Evolutionary conservation across 2,888 invertebrate species (phyloP), one percentile per base, ranked within the genome.

Genomic region (Synanthedon formicaeformis): DNA sequence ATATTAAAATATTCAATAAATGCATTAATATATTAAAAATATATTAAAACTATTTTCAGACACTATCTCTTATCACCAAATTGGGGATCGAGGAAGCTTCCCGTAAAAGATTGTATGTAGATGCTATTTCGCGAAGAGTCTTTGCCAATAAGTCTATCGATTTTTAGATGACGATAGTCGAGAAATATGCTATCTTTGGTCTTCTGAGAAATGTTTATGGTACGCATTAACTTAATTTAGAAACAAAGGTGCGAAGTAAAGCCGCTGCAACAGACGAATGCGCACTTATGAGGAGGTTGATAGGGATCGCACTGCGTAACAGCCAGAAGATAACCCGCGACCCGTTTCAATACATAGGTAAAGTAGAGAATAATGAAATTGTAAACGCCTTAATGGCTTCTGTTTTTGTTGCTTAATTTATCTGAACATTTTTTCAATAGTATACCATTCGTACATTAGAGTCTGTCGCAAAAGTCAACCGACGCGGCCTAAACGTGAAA

Each of bases 151-250:
- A 65, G 66, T 67, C 63, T 67, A 66, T 66, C 64, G 58, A 51
- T 72, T 34, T 34, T 67, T 69, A 70, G 69, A 73, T 73, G 56
- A 55, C 60, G 75, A 75, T 73, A 75, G 67, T 60, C 66, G 51
- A 59, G 58, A 55, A 60, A 61, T 14, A 34, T 10, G 13, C 45
- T 45, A 45, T 45, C 14, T 45, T 45, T 13, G 45, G 13, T 13
- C 45, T 34, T 6, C 45, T 1, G 13, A 45, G 45, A n/a, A 8
- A 45, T 45, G 14, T 14, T 45, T 45, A 45, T 14, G 45, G 45
- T 45, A 13, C 45, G 5, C 45, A 45, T 45, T 45, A 13, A 45
- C 45, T 11, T 45, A 45, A 45, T 45, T 45, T 45, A 45, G 45
- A n/a, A 12, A 45, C 45, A 8, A 45, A 45, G 45, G 45, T 14